Percentiles rank a stretch among this genome's conserved stretches.
Evolutionary conservation across 2,888 invertebrate species (phyloP).

Genomic region (Drosophila limbata): DNA sequence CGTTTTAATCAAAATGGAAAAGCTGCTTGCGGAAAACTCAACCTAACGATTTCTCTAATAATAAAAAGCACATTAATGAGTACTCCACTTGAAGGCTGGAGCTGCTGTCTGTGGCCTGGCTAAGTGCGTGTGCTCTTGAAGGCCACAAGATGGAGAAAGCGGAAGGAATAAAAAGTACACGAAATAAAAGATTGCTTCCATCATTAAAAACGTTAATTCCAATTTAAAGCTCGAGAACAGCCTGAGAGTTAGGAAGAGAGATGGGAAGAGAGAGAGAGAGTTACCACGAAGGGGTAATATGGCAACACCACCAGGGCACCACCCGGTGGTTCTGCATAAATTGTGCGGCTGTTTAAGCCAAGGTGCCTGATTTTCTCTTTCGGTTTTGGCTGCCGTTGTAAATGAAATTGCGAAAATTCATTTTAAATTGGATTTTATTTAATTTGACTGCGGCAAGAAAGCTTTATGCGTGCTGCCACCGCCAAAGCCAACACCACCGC

Average conservation of each 20-base stretch:
- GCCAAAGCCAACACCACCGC: background rate
- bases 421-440: constrained; percentile 82
- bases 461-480: constrained; percentile 50
- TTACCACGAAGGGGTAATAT: constrained; percentile 6
- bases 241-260: constrained; percentile 17
- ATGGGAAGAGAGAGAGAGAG: constrained; percentile 5
- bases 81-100: constrained; percentile 33
- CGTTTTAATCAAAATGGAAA: constrained; percentile 62
- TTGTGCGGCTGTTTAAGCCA: constrained; percentile 50
- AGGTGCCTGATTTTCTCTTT: constrained; percentile 35
- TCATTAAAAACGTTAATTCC: constrained; percentile 84
- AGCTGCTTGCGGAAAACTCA: constrained; percentile 46
- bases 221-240: constrained; percentile 69
- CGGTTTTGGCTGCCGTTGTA: constrained; percentile 49
- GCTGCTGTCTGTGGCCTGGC: constrained; percentile 12
- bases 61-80: constrained; percentile 62
- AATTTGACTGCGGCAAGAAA: constrained; percentile 67
- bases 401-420: constrained; percentile 79
- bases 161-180: constrained; percentile 25
- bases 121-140: constrained; percentile 24
- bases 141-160: constrained; percentile 4
- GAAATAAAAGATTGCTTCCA: constrained; percentile 56
- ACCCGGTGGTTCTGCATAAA: constrained; percentile 60
- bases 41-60: constrained; percentile 59
- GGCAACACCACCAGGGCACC: constrained; percentile 2